These are phyloP conservation scores for Esox lucius DNA, from an alignment of 2,797 vertebrate species.

Conservation along the genomic window DNA sequence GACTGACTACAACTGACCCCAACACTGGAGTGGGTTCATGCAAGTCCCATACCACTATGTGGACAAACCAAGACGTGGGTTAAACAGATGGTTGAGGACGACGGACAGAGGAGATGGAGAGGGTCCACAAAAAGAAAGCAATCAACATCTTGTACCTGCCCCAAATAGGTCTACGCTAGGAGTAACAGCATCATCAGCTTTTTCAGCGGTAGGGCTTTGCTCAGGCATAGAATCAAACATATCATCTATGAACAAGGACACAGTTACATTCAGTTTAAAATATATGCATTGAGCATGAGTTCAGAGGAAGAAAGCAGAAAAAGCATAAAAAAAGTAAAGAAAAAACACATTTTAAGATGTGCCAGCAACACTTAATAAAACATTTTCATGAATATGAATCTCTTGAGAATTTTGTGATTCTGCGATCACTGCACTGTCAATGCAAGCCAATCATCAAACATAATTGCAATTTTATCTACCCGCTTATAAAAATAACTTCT, in stretches of 20 bases:
- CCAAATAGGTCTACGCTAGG: conserved; percentile 99
- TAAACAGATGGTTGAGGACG: conserved; percentile 62
- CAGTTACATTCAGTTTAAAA: conserved; percentile 77
- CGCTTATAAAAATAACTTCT: too few species aligned
- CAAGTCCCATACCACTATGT: conserved; percentile 69
- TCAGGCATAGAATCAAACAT: conserved; percentile 96
- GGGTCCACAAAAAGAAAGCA: conserved; percentile 70
- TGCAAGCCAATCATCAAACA: too few species aligned
- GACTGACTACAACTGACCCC: background rate
- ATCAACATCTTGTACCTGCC: conserved; percentile 91
- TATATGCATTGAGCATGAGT: conserved; percentile 65
- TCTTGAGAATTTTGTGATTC: background rate
- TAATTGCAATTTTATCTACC: too few species aligned
- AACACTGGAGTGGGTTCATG: conserved; percentile 29
- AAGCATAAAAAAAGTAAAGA: conserved; percentile 23
- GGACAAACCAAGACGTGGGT: conserved; percentile 71
- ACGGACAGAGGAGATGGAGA: conserved; percentile 62
- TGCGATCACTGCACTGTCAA: too few species aligned
- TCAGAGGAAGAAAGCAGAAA: conserved; percentile 22
- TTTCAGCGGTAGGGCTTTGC: conserved; percentile 86
- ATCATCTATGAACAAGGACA: conserved; percentile 94
- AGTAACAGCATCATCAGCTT: conserved; percentile 89
- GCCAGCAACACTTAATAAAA: background rate
- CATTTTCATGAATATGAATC: background rate
- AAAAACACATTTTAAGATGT: conserved; percentile 27